A percentile compares a stretch with the other conserved stretches of the same genome.
phyloP scores from a whole-genome alignment of 2,888 invertebrate genomes.

The Linnaemya tessellans region DNA sequence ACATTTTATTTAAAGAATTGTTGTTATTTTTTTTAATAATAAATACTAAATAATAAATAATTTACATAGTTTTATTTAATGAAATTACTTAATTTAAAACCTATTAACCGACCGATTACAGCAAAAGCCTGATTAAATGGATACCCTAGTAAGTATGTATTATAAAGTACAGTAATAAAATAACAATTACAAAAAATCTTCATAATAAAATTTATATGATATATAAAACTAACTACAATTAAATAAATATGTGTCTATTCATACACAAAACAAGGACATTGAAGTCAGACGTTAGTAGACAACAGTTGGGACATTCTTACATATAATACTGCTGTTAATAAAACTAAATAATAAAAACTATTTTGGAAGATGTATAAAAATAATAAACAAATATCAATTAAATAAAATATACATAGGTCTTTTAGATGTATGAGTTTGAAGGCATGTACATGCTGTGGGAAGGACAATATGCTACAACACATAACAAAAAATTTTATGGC shows the following conservation, averaged over 20 bases:
- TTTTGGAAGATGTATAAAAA: not conserved
- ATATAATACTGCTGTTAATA: not conserved
- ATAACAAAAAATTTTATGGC: not conserved
- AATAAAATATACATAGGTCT: constrained; percentile 62
- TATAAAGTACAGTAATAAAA: constrained; percentile 20
- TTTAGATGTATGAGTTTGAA: not conserved
- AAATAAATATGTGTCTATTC: constrained; percentile 33
- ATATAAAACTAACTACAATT: constrained; percentile 33
- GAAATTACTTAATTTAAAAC: too few relatives aligned
- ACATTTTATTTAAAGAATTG: too few relatives aligned
- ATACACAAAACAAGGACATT: constrained; percentile 1
- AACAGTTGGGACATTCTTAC: not conserved
- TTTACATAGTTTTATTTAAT: too few relatives aligned
- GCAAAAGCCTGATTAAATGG: too few relatives aligned
- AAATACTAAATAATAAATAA: too few relatives aligned
- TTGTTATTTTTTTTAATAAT: too few relatives aligned
- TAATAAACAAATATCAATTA: constrained; percentile 48
- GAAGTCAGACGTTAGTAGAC: constrained; percentile 12
- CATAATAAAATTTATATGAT: constrained; percentile 23
- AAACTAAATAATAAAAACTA: not conserved
- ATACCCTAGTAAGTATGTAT: too few relatives aligned
- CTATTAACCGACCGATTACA: too few relatives aligned
- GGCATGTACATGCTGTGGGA: not conserved
- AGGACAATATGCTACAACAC: constrained; percentile 3
- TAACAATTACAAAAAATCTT: constrained; percentile 49